A percentile compares a stretch with the other conserved stretches of the same genome.
Evolutionary conservation across 2,888 invertebrate species (phyloP).

Genomic region (Lutraria lutraria): DNA sequence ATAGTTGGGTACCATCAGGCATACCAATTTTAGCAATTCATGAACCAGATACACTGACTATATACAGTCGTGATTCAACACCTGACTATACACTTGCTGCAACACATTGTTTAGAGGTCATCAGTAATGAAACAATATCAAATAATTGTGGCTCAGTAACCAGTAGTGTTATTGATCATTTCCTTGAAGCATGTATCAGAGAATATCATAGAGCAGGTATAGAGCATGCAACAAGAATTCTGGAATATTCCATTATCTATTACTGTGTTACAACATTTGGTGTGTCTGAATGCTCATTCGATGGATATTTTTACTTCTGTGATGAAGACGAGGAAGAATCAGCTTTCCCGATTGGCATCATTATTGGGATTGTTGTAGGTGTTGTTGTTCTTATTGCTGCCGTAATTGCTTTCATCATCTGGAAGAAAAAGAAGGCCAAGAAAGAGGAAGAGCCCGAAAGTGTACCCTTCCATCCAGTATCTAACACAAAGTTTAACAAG

Average conservation of each 20-base stretch:
- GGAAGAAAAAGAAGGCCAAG: conserved; percentile 47
- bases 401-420: not conserved
- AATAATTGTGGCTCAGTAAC: conserved; percentile 58
- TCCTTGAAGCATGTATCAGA: conserved; percentile 75
- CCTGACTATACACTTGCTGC: conserved; percentile 47
- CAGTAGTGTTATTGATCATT: conserved; percentile 67
- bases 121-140: conserved; percentile 58
- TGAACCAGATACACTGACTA: conserved; percentile 53
- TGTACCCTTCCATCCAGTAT: conserved; percentile 15
- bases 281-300: conserved; percentile 70
- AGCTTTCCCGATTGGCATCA: conserved; percentile 21
- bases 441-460: conserved; percentile 21
- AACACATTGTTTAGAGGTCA: conserved; percentile 49
- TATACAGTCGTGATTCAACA: conserved; percentile 20
- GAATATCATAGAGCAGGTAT: conserved; percentile 63
- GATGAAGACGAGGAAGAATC: not conserved
- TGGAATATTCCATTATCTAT: conserved; percentile 68
- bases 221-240: conserved; percentile 58
- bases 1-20: conserved; percentile 68
- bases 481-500: not conserved
- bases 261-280: conserved; percentile 73
- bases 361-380: conserved; percentile 18
- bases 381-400: conserved; percentile 32
- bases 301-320: conserved; percentile 76
- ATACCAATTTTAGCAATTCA: conserved; percentile 64